Evolutionary conservation across 2,888 invertebrate genomes (phyloP).

Genomic region (Philonicus albiceps): DNA sequence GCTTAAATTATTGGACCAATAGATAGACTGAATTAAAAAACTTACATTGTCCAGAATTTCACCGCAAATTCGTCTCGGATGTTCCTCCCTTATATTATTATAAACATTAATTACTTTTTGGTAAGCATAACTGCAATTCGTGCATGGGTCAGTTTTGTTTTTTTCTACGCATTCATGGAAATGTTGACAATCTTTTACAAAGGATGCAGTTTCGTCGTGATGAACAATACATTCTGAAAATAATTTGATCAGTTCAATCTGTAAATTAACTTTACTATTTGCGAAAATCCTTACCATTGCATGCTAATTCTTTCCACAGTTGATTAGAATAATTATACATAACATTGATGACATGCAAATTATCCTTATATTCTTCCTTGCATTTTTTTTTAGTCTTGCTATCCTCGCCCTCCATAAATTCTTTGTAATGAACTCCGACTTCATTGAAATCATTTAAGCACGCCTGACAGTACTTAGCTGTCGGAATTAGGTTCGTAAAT

Average conservation of each 20-base stretch:
- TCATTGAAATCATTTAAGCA: background rate
- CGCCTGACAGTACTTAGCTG: background rate
- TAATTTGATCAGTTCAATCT: background rate
- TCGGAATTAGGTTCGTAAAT: background rate
- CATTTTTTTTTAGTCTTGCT: background rate
- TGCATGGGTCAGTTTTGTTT: background rate
- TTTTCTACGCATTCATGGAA: background rate
- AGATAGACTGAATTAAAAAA: background rate
- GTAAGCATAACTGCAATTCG: background rate
- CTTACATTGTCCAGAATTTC: background rate
- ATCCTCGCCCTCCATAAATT: background rate
- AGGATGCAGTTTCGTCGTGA: background rate
- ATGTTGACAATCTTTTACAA: background rate
- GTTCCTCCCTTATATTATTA: background rate
- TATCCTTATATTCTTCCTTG: background rate
- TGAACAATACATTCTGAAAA: background rate
- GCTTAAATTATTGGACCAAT: background rate
- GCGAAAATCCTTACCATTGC: background rate
- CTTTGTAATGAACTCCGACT: background rate
- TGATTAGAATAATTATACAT: background rate
- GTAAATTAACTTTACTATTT: background rate
- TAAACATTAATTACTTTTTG: background rate
- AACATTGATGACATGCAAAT: background rate
- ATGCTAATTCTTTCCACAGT: background rate
- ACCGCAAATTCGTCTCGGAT: background rate